Percentiles rank a stretch among this genome's conserved stretches.
phyloP scores from a whole-genome alignment of 2,888 invertebrate species.

The Sisyra terminalis region DNA sequence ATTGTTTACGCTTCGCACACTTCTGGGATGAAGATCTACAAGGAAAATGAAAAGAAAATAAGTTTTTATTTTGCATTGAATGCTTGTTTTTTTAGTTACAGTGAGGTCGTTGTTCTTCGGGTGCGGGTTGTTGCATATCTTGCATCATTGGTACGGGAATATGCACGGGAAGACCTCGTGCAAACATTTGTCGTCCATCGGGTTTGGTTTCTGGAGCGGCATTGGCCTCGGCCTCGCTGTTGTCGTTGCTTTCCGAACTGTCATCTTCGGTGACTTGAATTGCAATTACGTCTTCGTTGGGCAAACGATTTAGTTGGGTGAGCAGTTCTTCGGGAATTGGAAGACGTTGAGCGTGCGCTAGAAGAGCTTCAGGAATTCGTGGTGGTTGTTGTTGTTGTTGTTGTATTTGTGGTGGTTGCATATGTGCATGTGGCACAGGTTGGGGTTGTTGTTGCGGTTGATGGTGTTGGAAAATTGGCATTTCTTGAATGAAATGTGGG shows the following conservation, averaged over 20 bases:
- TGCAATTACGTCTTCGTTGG: conserved; percentile 24
- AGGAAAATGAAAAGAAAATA: neutral
- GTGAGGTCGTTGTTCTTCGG: conserved; percentile 51
- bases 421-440: conserved; percentile 7
- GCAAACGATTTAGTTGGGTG: conserved; percentile 25
- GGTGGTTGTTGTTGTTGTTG: neutral
- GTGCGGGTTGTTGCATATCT: conserved; percentile 34
- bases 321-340: conserved; percentile 30
- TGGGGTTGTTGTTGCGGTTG: conserved; percentile 10
- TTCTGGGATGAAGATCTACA: conserved; percentile 64
- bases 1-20: conserved; percentile 26
- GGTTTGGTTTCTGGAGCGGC: conserved; percentile 23
- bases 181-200: conserved; percentile 25
- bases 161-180: conserved; percentile 23
- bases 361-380: conserved; percentile 10
- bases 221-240: conserved; percentile 12
- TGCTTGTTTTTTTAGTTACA: conserved; percentile 37
- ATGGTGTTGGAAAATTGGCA: conserved; percentile 24
- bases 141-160: conserved; percentile 27
- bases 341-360: conserved; percentile 26
- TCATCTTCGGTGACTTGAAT: conserved; percentile 16
- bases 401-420: conserved; percentile 3
- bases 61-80: neutral
- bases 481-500: conserved; percentile 31
- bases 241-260: conserved; percentile 5